Evolutionary conservation across 2,888 invertebrate species (phyloP).

Genomic region (Octonoba sinensis): DNA sequence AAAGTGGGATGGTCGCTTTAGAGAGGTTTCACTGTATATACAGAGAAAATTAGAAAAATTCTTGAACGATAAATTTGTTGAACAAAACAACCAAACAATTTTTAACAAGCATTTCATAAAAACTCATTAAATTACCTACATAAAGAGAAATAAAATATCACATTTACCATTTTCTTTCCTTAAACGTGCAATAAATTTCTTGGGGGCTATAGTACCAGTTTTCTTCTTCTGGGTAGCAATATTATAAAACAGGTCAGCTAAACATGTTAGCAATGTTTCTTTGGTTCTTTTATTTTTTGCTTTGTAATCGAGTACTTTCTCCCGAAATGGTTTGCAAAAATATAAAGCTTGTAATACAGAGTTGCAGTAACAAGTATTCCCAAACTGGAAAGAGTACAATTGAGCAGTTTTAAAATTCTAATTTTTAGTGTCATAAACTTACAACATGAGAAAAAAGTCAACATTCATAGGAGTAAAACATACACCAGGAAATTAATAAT

Average conservation of each 20-base stretch:
- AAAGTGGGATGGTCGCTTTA: too few relatives aligned
- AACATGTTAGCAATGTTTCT: conserved; percentile 96
- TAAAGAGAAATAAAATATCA: too few relatives aligned
- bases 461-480: too few relatives aligned
- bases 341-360: conserved; percentile 99
- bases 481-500: too few relatives aligned
- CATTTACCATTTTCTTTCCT: conserved; percentile 94
- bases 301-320: conserved; percentile 97
- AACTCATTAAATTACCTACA: too few relatives aligned
- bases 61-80: too few relatives aligned
- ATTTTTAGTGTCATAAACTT: conserved; percentile 73
- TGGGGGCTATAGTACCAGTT: conserved; percentile 98
- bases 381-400: conserved; percentile 85
- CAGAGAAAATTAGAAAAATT: too few relatives aligned
- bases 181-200: conserved; percentile 97
- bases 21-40: too few relatives aligned
- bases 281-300: conserved; percentile 94
- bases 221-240: conserved; percentile 99
- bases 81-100: too few relatives aligned
- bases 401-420: background rate
- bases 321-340: conserved; percentile 98
- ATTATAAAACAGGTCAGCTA: conserved; percentile 98
- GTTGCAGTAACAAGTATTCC: conserved; percentile 99
- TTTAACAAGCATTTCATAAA: too few relatives aligned
- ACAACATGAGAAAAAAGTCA: too few relatives aligned